A percentile compares a stretch with the other conserved stretches of the same genome.
These are phyloP conservation scores for Bimastos eiseni DNA, from an alignment of 2,888 invertebrate genomes.

Conservation along the genomic window DNA sequence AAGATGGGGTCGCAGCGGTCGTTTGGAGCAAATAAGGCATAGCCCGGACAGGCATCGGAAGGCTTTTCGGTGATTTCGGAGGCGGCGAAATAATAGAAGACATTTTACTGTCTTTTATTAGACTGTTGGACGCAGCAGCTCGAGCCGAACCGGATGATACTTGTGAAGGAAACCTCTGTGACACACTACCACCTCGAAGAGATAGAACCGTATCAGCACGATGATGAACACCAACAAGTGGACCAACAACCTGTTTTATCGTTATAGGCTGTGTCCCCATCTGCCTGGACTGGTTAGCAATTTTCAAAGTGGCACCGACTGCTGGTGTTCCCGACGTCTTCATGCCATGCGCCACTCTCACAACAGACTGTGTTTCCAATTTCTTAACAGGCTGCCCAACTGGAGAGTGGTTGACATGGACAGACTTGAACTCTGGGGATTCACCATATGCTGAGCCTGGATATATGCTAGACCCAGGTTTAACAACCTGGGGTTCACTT, in stretches of 20 bases:
- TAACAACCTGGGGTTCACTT: neutral
- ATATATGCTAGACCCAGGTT: neutral
- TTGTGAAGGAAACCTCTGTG: neutral
- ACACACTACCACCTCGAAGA: neutral
- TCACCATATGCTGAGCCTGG: neutral
- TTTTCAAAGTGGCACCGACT: neutral
- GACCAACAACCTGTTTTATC: neutral
- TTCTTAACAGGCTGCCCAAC: neutral
- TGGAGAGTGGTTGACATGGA: neutral
- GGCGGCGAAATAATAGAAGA: neutral
- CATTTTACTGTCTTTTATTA: constrained; percentile 2
- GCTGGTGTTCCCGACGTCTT: neutral
- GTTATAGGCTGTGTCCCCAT: neutral
- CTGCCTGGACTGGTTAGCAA: neutral
- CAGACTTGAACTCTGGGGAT: neutral
- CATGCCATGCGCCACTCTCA: neutral
- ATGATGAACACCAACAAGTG: constrained; percentile 4
- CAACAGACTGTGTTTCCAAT: neutral
- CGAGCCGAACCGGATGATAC: neutral
- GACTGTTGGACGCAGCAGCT: neutral
- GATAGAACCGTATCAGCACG: constrained; percentile 3
- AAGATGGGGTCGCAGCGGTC: neutral
- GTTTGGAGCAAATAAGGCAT: constrained; percentile 13
- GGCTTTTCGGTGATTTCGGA: neutral
- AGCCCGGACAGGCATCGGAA: neutral